Conservation (phyloP, 2,888 invertebrate genomes). For the Disparrhopalites patrizii region DNA sequence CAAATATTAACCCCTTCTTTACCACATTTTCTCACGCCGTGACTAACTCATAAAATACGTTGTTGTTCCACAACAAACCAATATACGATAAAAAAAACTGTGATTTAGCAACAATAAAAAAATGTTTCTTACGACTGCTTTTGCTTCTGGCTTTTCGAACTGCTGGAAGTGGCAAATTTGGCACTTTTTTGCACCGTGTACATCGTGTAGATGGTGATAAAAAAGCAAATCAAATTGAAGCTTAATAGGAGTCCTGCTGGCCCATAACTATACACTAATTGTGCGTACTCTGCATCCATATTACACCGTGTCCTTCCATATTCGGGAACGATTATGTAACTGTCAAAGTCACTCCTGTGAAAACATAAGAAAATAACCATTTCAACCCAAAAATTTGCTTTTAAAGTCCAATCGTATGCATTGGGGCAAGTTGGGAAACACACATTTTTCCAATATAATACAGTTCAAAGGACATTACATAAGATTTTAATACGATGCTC, state of each 20-base stretch:
- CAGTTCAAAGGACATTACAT: no score
- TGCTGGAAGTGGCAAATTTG: slow-evolving; percentile 41
- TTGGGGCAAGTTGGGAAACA: no score
- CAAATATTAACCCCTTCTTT: no score
- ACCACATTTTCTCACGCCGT: no score
- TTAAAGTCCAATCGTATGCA: no score
- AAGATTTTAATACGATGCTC: no score
- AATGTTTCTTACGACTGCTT: slow-evolving; percentile 32
- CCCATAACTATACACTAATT: slow-evolving; percentile 38
- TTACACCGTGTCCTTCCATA: slow-evolving; percentile 41
- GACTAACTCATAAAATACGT: no score
- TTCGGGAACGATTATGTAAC: slow-evolving; percentile 40
- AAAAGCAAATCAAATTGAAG: slow-evolving; percentile 42
- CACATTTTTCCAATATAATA: no score
- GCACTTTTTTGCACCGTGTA: slow-evolving; percentile 42
- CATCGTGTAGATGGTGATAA: slow-evolving; percentile 38
- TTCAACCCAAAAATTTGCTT: no score
- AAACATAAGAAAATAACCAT: not conserved
- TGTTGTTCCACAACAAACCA: no score
- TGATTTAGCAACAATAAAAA: no score
- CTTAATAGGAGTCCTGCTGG: slow-evolving; percentile 40
- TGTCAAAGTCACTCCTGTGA: slow-evolving; percentile 40
- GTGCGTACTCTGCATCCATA: slow-evolving; percentile 35
- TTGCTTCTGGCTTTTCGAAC: slow-evolving; percentile 40
- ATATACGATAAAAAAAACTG: no score